Percentiles rank a stretch among this genome's conserved stretches.
Conservation (phyloP, 2,113 vertebrate genomes). For the Lonchura striata region DNA sequence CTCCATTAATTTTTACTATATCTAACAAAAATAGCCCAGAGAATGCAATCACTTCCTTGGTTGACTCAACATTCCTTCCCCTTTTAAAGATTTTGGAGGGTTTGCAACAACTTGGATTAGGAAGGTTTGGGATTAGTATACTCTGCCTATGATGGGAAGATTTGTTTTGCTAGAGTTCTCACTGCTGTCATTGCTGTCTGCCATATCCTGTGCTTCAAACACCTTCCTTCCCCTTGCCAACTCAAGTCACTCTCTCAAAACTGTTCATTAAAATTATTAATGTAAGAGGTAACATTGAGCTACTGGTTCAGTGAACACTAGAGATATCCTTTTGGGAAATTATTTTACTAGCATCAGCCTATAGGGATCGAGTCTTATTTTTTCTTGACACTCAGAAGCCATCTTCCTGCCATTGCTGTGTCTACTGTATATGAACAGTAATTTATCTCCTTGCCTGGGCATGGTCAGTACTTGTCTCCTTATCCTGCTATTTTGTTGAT, state of each 20-base stretch:
- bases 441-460: background rate
- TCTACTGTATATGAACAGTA: background rate
- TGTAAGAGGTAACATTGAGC: background rate
- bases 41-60: background rate
- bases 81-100: rapidly evolving
- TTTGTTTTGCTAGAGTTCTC: background rate
- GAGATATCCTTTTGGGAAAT: background rate
- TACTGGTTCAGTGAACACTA: background rate
- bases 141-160: background rate
- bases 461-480: background rate
- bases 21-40: background rate
- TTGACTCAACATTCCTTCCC: background rate
- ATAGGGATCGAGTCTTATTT: background rate
- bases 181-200: rapidly evolving
- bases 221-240: background rate
- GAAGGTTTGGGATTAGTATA: background rate
- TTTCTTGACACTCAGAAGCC: background rate
- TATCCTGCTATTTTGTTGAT: background rate
- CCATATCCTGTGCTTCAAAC: background rate
- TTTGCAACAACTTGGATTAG: background rate
- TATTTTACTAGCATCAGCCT: background rate
- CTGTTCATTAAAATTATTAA: background rate
- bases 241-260: background rate
- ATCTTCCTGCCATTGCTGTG: background rate
- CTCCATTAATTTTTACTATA: background rate